phyloP scores from a whole-genome alignment of 2,888 invertebrate genomes.

The Agonopterix subpropinquella region DNA sequence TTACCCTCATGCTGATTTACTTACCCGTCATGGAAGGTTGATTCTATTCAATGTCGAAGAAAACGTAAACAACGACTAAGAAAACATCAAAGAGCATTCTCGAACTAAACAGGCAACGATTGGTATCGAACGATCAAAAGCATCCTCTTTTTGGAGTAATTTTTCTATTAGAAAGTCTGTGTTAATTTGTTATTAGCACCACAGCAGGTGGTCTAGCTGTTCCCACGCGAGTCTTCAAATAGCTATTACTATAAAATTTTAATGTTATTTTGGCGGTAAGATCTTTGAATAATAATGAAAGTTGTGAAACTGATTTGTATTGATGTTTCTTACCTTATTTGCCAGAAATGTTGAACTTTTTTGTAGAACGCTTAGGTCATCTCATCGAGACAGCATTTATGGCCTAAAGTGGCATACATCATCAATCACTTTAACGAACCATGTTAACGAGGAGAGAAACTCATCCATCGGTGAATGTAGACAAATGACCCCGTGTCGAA shows the following conservation, averaged over 20 bases:
- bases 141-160: conserved; percentile 10
- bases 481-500: conserved; percentile 18
- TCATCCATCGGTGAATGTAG: conserved; percentile 19
- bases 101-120: not conserved
- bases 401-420: conserved; percentile 11
- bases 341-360: too few species aligned
- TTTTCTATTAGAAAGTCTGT: conserved; percentile 33
- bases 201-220: conserved; percentile 22
- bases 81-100: too few species aligned
- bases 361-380: conserved; percentile 8
- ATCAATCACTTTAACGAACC: conserved; percentile 23
- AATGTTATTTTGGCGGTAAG: not conserved
- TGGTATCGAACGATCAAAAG: not conserved
- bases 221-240: conserved; percentile 18
- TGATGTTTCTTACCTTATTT: too few species aligned
- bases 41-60: not conserved
- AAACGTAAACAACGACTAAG: not conserved
- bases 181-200: conserved; percentile 20
- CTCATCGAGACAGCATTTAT: conserved; percentile 16
- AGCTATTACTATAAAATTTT: not conserved
- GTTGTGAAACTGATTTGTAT: too few species aligned
- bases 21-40: not conserved
- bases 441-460: conserved; percentile 14
- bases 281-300: not conserved
- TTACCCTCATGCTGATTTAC: conserved; percentile 4